Evolutionary conservation across 1,140 invertebrate genomes (phyloP), one percentile per base, ranked within the genome.

Genomic region (Drosophila kurseongensis): DNA sequence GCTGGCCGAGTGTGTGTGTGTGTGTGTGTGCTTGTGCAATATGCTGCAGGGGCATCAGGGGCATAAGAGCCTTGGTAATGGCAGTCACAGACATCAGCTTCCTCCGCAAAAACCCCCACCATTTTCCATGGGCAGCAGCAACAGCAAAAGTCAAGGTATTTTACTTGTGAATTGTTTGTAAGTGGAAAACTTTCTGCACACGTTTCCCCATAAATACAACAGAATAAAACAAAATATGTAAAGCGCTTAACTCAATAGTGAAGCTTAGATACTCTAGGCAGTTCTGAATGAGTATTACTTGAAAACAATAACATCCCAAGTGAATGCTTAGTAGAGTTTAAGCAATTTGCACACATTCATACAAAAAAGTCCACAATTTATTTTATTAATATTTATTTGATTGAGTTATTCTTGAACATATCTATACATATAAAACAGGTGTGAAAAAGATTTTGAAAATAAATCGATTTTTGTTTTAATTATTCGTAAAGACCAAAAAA

Each of bases 161-260:
- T 89, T 72, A 74, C 73, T 89, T 77, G 76, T 59, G 72, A 77
- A 69, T 73, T 75, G 80, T 78, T 80, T 67, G 73, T 78, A 89
- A 88, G 84, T 88, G 80, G 66, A 89, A 88, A 88, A 88, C 57
- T 88, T 88, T 80, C 36, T 61, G 80, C 77, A 89, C 72, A 88
- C 63, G 76, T 76, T 80, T 69, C 42, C 52, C 58, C 78, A 75
- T 86, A 75, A 86, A 86, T 78, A 52, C 67, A 50, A 68, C 47
- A 38, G 44, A 69, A 59, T 41, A 40, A 57, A 60, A 55, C 29
- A 14, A 71, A 71, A 48, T 69, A 57, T 48, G 65, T 65, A 66
- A 44, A 50, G 29, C 45, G 40, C 18, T 65, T 38, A 40, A 56
- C 9, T 44, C 27, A 18, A 60, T 16, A 45, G 40, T 44, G 71